Conservation (phyloP, 2,113 vertebrate species). For the Irena cyanogastra region DNA sequence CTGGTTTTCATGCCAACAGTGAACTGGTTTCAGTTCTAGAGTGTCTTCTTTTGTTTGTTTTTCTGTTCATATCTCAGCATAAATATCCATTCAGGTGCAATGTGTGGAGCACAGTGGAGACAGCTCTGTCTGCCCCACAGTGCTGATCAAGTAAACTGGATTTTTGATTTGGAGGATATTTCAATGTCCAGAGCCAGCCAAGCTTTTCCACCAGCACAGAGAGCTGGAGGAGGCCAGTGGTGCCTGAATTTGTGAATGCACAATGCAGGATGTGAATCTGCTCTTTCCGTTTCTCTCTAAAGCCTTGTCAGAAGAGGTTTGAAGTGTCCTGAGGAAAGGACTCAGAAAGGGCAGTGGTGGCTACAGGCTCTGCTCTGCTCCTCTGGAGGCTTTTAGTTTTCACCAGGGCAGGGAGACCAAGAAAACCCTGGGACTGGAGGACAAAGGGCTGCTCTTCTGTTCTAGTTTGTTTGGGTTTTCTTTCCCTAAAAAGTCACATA, state of each 20-base stretch:
- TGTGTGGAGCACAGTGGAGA: neutral
- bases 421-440: neutral
- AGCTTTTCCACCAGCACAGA: neutral
- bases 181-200: neutral
- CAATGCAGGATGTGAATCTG: neutral
- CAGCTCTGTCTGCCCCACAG: accelerated
- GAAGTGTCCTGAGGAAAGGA: neutral
- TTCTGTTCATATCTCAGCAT: accelerated
- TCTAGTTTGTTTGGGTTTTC: neutral
- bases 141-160: neutral
- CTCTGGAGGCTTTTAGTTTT: neutral
- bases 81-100: neutral
- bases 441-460: neutral
- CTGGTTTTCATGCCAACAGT: neutral
- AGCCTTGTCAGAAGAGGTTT: neutral
- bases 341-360: neutral
- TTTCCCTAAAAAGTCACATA: neutral
- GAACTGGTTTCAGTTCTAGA: neutral
- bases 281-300: neutral
- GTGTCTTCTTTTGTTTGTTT: neutral
- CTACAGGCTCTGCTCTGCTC: neutral
- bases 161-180: neutral
- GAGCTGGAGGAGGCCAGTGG: neutral
- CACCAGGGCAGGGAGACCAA: neutral
- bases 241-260: neutral